Percentiles rank a stretch among this genome's conserved stretches.
Conservation (phyloP, 2,888 invertebrate species). For the Cataglyphis albicans region DNA sequence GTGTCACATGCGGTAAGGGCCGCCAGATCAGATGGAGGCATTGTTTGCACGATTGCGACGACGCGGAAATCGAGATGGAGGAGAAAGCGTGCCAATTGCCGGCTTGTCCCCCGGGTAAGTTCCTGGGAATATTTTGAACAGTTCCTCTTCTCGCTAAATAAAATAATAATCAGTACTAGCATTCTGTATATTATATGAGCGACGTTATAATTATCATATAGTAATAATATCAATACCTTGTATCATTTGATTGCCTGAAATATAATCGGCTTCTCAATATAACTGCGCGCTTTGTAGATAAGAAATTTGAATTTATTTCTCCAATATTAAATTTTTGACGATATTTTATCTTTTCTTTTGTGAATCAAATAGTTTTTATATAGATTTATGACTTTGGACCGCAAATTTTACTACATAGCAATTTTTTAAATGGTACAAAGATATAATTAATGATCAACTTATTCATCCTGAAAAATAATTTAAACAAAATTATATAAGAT, state of each 20-base stretch:
- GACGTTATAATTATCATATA: neutral
- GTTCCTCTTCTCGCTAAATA: neutral
- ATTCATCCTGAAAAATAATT: neutral
- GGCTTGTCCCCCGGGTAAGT: constrained; percentile 85
- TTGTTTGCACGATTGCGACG: constrained; percentile 85
- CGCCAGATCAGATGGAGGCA: constrained; percentile 88
- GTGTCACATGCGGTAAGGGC: constrained; percentile 89
- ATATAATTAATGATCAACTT: neutral
- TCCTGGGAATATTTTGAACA: constrained; percentile 79
- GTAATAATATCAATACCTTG: neutral
- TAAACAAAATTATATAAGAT: neutral
- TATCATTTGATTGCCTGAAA: neutral
- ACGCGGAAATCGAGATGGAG: constrained; percentile 87
- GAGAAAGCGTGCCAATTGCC: constrained; percentile 87
- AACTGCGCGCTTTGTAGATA: neutral
- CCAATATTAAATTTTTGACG: neutral
- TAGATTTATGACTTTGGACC: constrained; percentile 5
- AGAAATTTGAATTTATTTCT: neutral
- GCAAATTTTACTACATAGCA: neutral
- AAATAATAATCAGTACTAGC: neutral
- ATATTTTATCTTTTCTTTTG: constrained; percentile 7
- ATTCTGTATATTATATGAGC: neutral
- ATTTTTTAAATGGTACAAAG: neutral
- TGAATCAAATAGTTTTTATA: neutral
- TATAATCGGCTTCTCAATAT: neutral